These are phyloP conservation scores for Neogobius melanostomus DNA, from an alignment of 2,113 vertebrate genomes.

Conservation along the genomic window DNA sequence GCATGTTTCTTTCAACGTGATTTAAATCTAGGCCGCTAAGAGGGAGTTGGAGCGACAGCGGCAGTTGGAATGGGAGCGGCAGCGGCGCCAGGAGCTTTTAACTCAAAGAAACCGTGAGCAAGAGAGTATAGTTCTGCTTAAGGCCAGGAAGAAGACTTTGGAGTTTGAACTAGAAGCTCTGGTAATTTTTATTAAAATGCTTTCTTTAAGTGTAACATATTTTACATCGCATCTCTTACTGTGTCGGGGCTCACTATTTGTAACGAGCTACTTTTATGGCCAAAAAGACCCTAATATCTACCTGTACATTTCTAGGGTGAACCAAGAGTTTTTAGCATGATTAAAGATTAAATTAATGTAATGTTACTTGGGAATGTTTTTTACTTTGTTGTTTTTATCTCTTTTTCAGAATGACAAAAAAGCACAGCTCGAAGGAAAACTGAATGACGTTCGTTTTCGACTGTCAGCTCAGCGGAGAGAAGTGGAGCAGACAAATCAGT, in stretches of 20 bases:
- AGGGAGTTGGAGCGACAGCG: slow-evolving; percentile 93
- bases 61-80: slow-evolving; percentile 95
- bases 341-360: too few species aligned
- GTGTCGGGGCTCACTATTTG: not conserved
- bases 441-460: slow-evolving; percentile 93
- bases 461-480: slow-evolving; percentile 90
- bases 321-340: not conserved
- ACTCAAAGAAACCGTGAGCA: slow-evolving; percentile 95
- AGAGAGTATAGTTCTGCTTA: slow-evolving; percentile 94
- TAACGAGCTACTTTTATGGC: not conserved
- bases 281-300: too few species aligned
- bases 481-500: slow-evolving; percentile 95
- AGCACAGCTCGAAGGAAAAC: slow-evolving; percentile 92
- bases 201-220: too few species aligned
- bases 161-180: slow-evolving; percentile 97
- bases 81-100: slow-evolving; percentile 92
- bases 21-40: slow-evolving; percentile 85
- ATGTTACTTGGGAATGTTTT: not conserved
- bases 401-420: slow-evolving; percentile 90
- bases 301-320: not conserved
- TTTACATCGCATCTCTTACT: too few species aligned
- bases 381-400: not conserved
- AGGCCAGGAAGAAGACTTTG: slow-evolving; percentile 96
- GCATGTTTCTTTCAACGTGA: not conserved
- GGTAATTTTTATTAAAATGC: slow-evolving; percentile 61